Evolutionary conservation across 2,797 vertebrate species (phyloP).

Genomic region (Lagocephalus sceleratus): DNA sequence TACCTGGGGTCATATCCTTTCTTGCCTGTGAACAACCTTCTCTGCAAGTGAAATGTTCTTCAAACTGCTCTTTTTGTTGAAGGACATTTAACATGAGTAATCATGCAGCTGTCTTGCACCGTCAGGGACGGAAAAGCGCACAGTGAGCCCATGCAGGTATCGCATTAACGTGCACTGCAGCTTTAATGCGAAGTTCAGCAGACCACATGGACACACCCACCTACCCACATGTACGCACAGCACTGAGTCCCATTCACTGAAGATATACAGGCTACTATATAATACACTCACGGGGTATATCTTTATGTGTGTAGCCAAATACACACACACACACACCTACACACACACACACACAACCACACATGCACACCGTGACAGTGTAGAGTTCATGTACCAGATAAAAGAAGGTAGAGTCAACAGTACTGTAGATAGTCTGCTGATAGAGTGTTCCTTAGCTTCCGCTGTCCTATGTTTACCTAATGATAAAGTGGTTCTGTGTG

Average conservation of each 20-base stretch:
- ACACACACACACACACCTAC: conserved; percentile 7
- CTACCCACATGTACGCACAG: conserved; percentile 7
- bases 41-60: too few relatives aligned
- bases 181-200: conserved; percentile 8
- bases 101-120: too few relatives aligned
- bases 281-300: conserved; percentile 5
- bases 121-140: too few relatives aligned
- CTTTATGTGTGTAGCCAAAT: conserved; percentile 20
- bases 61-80: too few relatives aligned
- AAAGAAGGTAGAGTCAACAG: conserved; percentile 76
- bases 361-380: conserved; percentile 55
- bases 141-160: too few relatives aligned
- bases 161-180: conserved; percentile 19
- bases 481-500: conserved; percentile 43
- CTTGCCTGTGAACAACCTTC: too few relatives aligned
- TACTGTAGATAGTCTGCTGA: conserved; percentile 77
- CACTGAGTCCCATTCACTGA: neutral
- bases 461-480: conserved; percentile 73
- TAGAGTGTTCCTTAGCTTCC: conserved; percentile 80
- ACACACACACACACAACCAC: neutral
- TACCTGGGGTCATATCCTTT: too few relatives aligned
- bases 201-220: conserved; percentile 11
- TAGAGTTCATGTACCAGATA: conserved; percentile 78
- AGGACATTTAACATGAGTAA: too few relatives aligned
- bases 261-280: neutral